Percentiles rank a stretch among this genome's conserved stretches.
Evolutionary conservation across 2,797 vertebrate genomes (phyloP).

Genomic region (Coreius guichenoti): DNA sequence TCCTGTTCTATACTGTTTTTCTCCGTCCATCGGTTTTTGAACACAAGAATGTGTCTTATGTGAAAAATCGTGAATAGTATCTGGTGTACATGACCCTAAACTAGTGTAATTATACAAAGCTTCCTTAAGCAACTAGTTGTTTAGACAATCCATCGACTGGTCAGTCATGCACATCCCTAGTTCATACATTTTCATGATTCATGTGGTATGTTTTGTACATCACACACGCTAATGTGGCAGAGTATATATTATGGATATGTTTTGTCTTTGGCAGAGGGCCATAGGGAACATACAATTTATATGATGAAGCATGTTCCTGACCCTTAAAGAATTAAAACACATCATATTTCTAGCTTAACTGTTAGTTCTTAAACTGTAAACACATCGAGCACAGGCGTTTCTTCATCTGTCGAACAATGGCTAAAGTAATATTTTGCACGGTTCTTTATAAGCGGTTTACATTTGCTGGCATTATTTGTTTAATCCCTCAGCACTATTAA

Average conservation of each 20-base stretch:
- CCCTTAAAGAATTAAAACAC: neutral
- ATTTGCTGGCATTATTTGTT: slow-evolving; percentile 74
- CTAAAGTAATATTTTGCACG: slow-evolving; percentile 69
- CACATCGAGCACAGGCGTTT: slow-evolving; percentile 24
- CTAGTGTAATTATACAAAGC: slow-evolving; percentile 17
- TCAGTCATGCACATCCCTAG: slow-evolving; percentile 10
- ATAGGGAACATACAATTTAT: slow-evolving; percentile 4
- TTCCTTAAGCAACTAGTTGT: slow-evolving; percentile 23
- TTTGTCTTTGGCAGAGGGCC: slow-evolving; percentile 18
- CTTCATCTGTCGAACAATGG: slow-evolving; percentile 61
- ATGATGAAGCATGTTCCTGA: slow-evolving; percentile 21
- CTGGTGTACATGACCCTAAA: neutral
- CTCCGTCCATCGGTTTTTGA: neutral
- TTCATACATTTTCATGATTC: slow-evolving; percentile 10
- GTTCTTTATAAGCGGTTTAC: slow-evolving; percentile 73
- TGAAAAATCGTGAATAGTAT: neutral
- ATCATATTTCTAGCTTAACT: slow-evolving; percentile 13
- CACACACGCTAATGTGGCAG: slow-evolving; percentile 8
- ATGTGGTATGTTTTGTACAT: slow-evolving; percentile 15
- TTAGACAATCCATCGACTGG: slow-evolving; percentile 11
- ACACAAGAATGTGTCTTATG: slow-evolving; percentile 9
- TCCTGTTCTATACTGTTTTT: neutral
- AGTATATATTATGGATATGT: neutral
- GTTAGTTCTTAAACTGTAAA: slow-evolving; percentile 20
- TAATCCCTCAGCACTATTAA: slow-evolving; percentile 74